Conservation (phyloP, 2,797 vertebrate genomes). For the Buceros bicornis region DNA sequence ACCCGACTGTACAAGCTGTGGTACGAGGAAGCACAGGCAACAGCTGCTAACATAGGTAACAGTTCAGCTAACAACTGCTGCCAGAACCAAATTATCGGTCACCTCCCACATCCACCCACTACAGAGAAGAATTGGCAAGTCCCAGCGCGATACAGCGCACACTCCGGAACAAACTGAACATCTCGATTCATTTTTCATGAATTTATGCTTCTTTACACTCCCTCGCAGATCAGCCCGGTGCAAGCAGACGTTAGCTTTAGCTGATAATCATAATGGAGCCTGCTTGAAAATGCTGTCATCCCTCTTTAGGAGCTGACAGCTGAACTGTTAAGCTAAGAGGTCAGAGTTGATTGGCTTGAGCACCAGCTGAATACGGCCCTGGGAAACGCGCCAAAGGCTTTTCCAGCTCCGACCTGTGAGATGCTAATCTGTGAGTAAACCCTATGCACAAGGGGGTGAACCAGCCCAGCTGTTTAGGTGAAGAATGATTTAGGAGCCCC, state of each 20-base stretch:
- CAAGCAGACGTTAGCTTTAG: neutral
- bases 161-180: neutral
- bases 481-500: conserved; percentile 44
- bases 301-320: conserved; percentile 51
- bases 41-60: too few species aligned
- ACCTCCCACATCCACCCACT: neutral
- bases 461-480: conserved; percentile 51
- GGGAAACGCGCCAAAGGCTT: neutral
- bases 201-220: neutral
- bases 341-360: conserved; percentile 47
- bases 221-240: neutral
- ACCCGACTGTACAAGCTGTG: neutral
- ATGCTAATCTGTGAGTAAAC: neutral
- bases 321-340: conserved; percentile 58
- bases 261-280: neutral
- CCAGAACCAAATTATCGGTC: neutral
- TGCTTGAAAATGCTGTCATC: conserved; percentile 25
- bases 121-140: neutral
- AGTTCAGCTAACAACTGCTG: neutral
- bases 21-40: neutral
- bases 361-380: neutral
- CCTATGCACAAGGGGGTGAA: neutral
- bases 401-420: neutral
- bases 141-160: neutral
- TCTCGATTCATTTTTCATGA: neutral